Conservation (phyloP, 2,113 vertebrate species). For the Dicentrarchus labrax region DNA sequence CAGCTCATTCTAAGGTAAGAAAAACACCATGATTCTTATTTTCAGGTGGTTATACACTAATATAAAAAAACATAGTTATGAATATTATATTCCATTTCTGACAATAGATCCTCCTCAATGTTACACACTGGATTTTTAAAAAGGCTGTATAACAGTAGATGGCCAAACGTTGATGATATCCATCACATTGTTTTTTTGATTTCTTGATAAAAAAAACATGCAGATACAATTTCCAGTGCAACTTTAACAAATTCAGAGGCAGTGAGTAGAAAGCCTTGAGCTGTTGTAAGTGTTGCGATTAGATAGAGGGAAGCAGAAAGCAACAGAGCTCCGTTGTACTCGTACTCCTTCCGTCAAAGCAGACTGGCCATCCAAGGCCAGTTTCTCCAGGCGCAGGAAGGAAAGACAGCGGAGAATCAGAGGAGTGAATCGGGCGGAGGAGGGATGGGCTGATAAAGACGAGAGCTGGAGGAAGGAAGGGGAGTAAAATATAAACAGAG, state of each 20-base stretch:
- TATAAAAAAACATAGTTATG: too few species aligned
- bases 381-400: constrained; percentile 40
- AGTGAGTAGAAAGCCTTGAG: constrained; percentile 48
- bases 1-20: too few species aligned
- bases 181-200: not conserved
- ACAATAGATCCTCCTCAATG: too few species aligned
- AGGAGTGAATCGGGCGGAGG: constrained; percentile 40
- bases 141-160: not conserved
- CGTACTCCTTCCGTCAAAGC: constrained; percentile 34
- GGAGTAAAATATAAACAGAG: constrained; percentile 56
- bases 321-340: constrained; percentile 66
- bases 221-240: not conserved
- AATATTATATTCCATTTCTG: too few species aligned
- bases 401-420: constrained; percentile 24
- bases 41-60: too few species aligned
- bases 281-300: constrained; percentile 37
- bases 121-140: not conserved
- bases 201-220: not conserved
- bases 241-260: constrained; percentile 8
- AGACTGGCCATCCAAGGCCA: constrained; percentile 61
- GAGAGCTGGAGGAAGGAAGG: constrained; percentile 60
- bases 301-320: constrained; percentile 37
- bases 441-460: constrained; percentile 61
- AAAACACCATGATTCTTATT: too few species aligned
- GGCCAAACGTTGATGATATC: not conserved